Conservation (phyloP, 2,888 invertebrate species). For the Rotaria sp. region DNA sequence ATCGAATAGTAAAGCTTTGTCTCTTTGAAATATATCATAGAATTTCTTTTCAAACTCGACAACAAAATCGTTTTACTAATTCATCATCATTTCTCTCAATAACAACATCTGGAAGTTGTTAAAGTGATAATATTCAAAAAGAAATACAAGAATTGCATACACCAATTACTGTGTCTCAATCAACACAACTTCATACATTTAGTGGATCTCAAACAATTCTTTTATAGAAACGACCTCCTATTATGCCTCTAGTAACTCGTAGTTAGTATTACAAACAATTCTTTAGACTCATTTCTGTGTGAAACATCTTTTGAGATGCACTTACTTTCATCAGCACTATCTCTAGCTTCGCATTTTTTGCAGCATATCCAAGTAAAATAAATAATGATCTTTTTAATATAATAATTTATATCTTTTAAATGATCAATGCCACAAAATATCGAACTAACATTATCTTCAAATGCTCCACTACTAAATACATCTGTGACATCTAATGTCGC, state of each 20-base stretch:
- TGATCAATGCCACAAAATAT: not conserved
- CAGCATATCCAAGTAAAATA: not conserved
- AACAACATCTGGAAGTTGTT: not conserved
- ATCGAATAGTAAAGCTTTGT: no score
- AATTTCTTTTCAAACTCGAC: not conserved
- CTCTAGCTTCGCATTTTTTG: not conserved
- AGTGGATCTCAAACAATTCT: not conserved
- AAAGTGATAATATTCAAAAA: not conserved
- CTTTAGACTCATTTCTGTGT: not conserved
- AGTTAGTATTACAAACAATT: not conserved
- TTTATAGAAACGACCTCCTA: not conserved
- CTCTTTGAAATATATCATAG: no score
- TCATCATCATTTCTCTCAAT: not conserved
- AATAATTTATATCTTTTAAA: not conserved
- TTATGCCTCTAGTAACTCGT: not conserved
- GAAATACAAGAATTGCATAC: not conserved
- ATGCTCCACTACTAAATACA: no score
- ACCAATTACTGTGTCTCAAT: not conserved
- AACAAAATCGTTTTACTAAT: not conserved
- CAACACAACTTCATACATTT: not conserved
- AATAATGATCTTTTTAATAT: not conserved
- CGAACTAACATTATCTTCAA: not conserved
- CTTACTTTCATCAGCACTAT: not conserved
- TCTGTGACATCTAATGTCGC: not conserved
- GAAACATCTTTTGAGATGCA: no score